Conservation (phyloP, 2,797 vertebrate genomes). For the Zonotrichia albicollis region DNA sequence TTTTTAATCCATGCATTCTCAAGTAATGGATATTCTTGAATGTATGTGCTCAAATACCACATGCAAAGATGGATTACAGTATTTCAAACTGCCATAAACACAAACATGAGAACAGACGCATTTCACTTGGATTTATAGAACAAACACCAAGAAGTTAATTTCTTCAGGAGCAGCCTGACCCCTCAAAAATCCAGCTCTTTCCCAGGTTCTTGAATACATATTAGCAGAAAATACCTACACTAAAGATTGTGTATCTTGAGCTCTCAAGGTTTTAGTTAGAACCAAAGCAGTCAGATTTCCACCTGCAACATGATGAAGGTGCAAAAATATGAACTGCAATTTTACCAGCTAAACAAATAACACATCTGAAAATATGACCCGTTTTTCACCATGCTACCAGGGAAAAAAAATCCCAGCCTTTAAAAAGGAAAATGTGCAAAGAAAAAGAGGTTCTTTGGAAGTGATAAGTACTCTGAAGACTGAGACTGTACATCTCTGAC, state of each 20-base stretch:
- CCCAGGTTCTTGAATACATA: not conserved
- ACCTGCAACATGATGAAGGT: not conserved
- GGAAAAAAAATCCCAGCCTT: fast-evolving
- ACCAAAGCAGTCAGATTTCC: not conserved
- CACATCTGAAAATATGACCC: not conserved
- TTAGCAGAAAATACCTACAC: not conserved
- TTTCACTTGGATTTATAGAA: not conserved
- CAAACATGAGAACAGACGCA: not conserved
- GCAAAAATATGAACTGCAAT: not conserved
- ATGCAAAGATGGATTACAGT: not conserved
- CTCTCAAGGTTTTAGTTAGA: not conserved
- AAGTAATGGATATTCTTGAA: not conserved
- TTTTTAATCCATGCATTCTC: not conserved
- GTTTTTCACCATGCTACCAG: not conserved
- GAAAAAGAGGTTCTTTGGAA: not conserved
- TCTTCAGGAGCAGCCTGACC: not conserved
- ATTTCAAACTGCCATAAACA: not conserved
- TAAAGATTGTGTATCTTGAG: not conserved
- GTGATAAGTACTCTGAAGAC: not conserved
- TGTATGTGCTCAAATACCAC: not conserved
- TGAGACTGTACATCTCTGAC: not conserved
- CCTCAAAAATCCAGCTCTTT: not conserved
- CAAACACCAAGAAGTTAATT: not conserved
- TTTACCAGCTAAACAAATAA: not conserved
- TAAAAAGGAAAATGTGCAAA: not conserved